Evolutionary conservation across 2,797 vertebrate species (phyloP), one percentile per base, ranked within the genome.

Genomic region (Diglossa cyanea): DNA sequence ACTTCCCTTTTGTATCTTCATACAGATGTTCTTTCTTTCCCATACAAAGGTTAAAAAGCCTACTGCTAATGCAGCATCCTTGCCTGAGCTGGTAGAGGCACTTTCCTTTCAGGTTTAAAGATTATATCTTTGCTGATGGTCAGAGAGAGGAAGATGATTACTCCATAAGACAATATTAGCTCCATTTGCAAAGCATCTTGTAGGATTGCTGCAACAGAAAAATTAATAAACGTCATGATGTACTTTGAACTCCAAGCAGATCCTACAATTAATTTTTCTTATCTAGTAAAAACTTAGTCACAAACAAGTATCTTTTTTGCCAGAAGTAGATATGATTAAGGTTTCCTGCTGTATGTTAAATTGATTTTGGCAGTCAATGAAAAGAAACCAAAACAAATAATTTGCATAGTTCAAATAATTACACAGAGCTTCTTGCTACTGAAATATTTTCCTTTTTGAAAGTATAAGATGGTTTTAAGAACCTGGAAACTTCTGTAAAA

Each of bases 191-290:
- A 80, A 85, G 35, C 35, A 57, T 91, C 47, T 60, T 68, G 15
- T 65, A 48, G 61, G 50, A 77, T 35, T 68, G 31, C 75, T 80
- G 68, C 68, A 77, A 33, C 33, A 48, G 58, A 86, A 78, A 79
- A 90, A 65, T 47, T 48, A 70, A 55, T 72, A 72, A 68, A 55
- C 0, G 0, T 72, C 9, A 15, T 37, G 13, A 62, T 45, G 24
- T 47, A 75, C 24, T 81, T 84, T 62, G 53, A 87, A 63, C 21
- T 90, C 55, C 24, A 17, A 83, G 21, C 24, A 83, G 61, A 78
- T 78, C 44, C 73, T 86, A 81, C 58, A 73, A 73, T 94, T 93
- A 72, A 83, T 92, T 96, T 95, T 45, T 90, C 33, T 75, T 90
- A 60, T 39, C 24, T 53, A 62, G 54, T 83, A 85, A 91, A 94